Conservation (phyloP, 2,113 vertebrate genomes). For the Aspidoscelis tigris region DNA sequence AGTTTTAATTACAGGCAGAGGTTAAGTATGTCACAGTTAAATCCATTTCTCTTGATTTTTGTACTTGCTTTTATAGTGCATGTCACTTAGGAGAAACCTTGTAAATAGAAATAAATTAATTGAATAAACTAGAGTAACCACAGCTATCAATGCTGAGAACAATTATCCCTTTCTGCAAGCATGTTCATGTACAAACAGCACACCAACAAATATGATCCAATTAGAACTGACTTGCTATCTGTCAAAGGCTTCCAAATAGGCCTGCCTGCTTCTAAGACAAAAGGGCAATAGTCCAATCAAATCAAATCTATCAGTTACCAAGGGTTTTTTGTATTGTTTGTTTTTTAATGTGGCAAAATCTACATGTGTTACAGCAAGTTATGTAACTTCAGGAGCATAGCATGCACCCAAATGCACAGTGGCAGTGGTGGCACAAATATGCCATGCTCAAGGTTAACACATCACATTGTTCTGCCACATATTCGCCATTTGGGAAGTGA, state of each 20-base stretch:
- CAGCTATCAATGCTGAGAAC: neutral
- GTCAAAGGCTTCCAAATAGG: neutral
- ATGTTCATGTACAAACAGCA: neutral
- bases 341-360: constrained; percentile 3
- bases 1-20: neutral
- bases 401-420: neutral
- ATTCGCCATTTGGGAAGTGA: neutral
- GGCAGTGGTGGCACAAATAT: constrained; percentile 13
- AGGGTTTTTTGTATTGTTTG: too few species aligned
- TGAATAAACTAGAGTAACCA: too few species aligned
- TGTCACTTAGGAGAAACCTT: too few species aligned
- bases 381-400: neutral
- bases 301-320: neutral
- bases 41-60: neutral
- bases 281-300: neutral
- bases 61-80: neutral
- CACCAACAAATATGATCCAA: neutral
- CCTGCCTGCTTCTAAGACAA: neutral
- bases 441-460: constrained; percentile 11
- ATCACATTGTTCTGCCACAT: constrained; percentile 27
- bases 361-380: neutral
- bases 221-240: neutral
- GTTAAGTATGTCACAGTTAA: neutral
- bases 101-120: too few species aligned
- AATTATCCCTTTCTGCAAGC: neutral